Evolutionary conservation across 1,140 invertebrate species (phyloP).

Genomic region (Stegodyphus dumicola): DNA sequence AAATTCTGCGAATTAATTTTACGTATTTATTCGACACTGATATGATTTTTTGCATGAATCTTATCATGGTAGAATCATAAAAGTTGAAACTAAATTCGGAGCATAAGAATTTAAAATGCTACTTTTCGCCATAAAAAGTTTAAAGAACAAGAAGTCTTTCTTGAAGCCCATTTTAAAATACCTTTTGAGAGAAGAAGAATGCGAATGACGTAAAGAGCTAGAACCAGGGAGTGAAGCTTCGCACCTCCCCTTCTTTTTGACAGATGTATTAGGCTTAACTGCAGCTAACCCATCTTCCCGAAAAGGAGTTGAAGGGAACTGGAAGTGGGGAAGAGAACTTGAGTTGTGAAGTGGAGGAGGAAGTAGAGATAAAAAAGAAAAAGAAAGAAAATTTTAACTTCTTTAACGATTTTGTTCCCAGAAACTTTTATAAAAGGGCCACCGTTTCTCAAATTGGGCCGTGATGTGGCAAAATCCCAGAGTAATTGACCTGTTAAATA

Average conservation of each 20-base stretch:
- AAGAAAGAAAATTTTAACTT: neutral
- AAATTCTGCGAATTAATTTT: too few relatives aligned
- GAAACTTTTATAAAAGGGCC: constrained; percentile 31
- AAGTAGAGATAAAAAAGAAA: constrained; percentile 20
- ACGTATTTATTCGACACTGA: too few relatives aligned
- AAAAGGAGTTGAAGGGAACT: neutral
- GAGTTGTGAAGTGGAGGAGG: neutral
- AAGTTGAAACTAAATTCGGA: too few relatives aligned
- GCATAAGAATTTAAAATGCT: too few relatives aligned
- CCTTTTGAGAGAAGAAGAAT: too few relatives aligned
- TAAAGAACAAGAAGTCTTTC: too few relatives aligned
- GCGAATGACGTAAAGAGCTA: too few relatives aligned
- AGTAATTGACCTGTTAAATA: constrained; percentile 54
- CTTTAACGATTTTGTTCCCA: neutral
- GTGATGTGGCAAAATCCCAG: constrained; percentile 7
- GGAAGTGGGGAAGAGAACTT: neutral
- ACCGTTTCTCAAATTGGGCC: constrained; percentile 41
- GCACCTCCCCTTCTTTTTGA: constrained; percentile 7
- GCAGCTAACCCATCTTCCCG: neutral
- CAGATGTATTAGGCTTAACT: constrained; percentile 49
- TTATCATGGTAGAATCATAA: too few relatives aligned
- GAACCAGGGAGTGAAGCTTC: too few relatives aligned
- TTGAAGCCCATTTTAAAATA: too few relatives aligned
- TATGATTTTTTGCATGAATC: too few relatives aligned
- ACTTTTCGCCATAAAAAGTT: too few relatives aligned